Evolutionary conservation across 2,888 invertebrate species (phyloP).

Genomic region (Megastigmus dorsalis): DNA sequence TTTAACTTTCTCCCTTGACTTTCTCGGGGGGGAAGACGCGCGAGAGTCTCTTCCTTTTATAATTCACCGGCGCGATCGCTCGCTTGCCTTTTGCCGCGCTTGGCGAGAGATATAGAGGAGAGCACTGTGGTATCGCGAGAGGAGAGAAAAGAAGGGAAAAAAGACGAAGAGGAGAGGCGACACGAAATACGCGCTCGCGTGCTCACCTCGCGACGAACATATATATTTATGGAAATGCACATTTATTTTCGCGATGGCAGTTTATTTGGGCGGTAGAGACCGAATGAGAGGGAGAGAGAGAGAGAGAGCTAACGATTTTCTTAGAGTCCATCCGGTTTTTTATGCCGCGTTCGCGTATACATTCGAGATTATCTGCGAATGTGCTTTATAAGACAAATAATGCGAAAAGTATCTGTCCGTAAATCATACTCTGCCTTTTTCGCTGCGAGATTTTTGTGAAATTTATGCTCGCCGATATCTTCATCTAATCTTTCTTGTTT

Average conservation of each 20-base stretch:
- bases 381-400: constrained; percentile 45
- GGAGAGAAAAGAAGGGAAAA: not conserved
- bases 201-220: not conserved
- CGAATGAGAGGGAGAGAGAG: not conserved
- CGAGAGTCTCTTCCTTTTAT: constrained; percentile 4
- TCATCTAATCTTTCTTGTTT: constrained; percentile 38
- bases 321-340: constrained; percentile 36
- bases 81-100: constrained; percentile 43
- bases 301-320: constrained; percentile 28
- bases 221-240: constrained; percentile 55
- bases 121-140: not conserved
- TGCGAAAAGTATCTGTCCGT: constrained; percentile 7
- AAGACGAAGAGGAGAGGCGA: constrained; percentile 12
- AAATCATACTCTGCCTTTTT: constrained; percentile 20
- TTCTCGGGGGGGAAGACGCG: constrained; percentile 29
- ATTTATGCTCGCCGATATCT: constrained; percentile 36
- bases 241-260: constrained; percentile 44
- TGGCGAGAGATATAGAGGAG: constrained; percentile 39
- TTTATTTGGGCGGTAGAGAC: constrained; percentile 13
- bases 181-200: constrained; percentile 44
- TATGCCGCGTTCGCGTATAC: constrained; percentile 1
- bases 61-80: constrained; percentile 16
- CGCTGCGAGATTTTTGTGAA: not conserved
- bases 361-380: constrained; percentile 38
- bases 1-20: constrained; percentile 48